Base-by-base conservation (phyloP, 2,797 vertebrate species). In the Sebastes kiyomatsui region DNA sequence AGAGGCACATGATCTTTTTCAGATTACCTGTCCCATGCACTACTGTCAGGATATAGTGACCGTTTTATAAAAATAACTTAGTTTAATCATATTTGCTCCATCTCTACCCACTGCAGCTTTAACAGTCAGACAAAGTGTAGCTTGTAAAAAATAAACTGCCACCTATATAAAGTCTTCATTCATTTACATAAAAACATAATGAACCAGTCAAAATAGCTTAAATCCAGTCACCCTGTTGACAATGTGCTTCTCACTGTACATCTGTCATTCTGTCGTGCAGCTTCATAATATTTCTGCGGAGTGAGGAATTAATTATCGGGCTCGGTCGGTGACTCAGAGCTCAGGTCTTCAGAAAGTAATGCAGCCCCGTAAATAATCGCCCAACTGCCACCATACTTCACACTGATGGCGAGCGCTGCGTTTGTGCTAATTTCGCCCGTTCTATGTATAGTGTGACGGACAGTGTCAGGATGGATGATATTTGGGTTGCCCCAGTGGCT, bases 281-380 rank as follows among this genome's bases (percentile, higher is more conserved):
- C 84, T 89, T 92, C 87, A 87, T 91, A 93, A 92, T 93, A 93
- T 91, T 91, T 89, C 88, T 86, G 84, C 82, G 70, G 82, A 90
- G 88, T 66, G 86, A 86, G 89, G 88, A 93, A 93, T 94, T 91
- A 91, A 93, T 93, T 93, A 90, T 89, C 87, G 69, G 88, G 76
- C 85, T 87, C 12, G 65, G 86, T 58, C 30, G 77, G 87, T 95
- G 94, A 94, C 87, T 94, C 91, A 94, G 83, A 92, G 87, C 87
- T 88, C 86, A 88, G 90, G 90, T 91, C 92, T 84, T 93, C 79
- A 87, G 87, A 90, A 91, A 92, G 91, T 89, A 92, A 91, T 84
- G 82, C 79, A 69, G 84, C 83, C 83, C 83, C 33, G 90, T 93
- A 93, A 94, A 91, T 92, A 91, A 94, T 93, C 49, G 67, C 82